Conservation (phyloP, 2,888 invertebrate species). For the Lasiommata megera region DNA sequence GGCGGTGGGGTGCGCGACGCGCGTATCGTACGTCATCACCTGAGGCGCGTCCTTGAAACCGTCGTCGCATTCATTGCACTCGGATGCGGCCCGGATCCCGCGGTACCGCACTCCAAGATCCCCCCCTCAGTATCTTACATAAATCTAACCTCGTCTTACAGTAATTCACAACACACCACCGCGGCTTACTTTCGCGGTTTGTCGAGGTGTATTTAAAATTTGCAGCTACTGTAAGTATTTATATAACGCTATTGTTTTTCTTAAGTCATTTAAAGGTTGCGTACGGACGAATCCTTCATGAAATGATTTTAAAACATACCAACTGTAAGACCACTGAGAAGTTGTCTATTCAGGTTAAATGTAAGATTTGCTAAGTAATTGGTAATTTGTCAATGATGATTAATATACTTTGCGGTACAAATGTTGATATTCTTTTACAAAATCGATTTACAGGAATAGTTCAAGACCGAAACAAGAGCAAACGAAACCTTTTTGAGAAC, state of each 20-base stretch:
- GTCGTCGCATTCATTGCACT: slow-evolving; percentile 81
- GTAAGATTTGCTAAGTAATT: too few species aligned
- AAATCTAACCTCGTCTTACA: slow-evolving; percentile 15
- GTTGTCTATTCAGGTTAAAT: neutral
- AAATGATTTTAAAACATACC: too few species aligned
- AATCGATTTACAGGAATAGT: too few species aligned
- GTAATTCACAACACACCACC: slow-evolving; percentile 2
- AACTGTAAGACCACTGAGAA: neutral
- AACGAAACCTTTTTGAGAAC: too few species aligned
- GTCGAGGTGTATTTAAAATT: neutral
- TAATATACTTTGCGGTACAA: too few species aligned
- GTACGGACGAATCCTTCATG: too few species aligned
- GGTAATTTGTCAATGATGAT: too few species aligned
- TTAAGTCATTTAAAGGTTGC: too few species aligned
- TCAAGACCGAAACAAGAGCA: too few species aligned
- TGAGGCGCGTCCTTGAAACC: slow-evolving; percentile 80
- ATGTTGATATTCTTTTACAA: too few species aligned
- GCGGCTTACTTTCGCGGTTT: neutral
- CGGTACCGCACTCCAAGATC: slow-evolving; percentile 61
- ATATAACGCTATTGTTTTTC: too few species aligned
- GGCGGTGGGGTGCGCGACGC: slow-evolving; percentile 61
- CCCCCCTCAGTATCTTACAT: slow-evolving; percentile 34
- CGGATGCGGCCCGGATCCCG: slow-evolving; percentile 75
- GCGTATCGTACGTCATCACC: slow-evolving; percentile 76
- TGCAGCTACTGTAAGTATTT: too few species aligned